Percentiles rank a stretch among this genome's conserved stretches.
Evolutionary conservation across 2,888 invertebrate genomes (phyloP).

Genomic region (Drosophila lacicola): DNA sequence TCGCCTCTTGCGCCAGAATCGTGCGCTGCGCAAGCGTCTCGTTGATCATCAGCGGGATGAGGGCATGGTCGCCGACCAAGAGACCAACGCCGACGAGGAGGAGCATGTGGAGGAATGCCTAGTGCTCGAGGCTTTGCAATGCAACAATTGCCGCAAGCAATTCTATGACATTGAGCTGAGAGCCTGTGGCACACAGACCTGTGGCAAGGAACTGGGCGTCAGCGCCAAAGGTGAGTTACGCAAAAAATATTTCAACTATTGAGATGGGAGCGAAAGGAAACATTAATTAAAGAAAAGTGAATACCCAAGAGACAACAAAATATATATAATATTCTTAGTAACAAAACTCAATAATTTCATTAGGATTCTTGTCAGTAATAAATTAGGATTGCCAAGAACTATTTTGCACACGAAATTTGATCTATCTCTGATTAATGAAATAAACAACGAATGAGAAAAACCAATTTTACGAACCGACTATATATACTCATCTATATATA

Average conservation of each 20-base stretch:
- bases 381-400: too few species aligned
- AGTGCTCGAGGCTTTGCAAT: conserved; percentile 83
- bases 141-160: conserved; percentile 84
- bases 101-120: conserved; percentile 70
- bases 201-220: conserved; percentile 66
- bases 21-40: conserved; percentile 78
- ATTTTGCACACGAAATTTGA: too few species aligned
- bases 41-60: conserved; percentile 70
- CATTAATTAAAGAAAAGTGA: neutral
- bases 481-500: too few species aligned
- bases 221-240: conserved; percentile 71
- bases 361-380: too few species aligned
- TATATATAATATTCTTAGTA: neutral
- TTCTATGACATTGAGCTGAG: conserved; percentile 84
- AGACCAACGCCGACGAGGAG: conserved; percentile 51
- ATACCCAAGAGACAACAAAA: neutral
- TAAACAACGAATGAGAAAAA: too few species aligned
- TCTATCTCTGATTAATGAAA: too few species aligned
- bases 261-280: neutral
- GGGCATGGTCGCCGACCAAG: conserved; percentile 67
- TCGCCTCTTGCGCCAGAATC: conserved; percentile 81
- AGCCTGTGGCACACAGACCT: conserved; percentile 82
- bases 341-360: too few species aligned
- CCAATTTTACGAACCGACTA: too few species aligned
- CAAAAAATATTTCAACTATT: neutral